Percentiles rank a stretch among this genome's conserved stretches.
These are phyloP conservation scores for Chaitophorus viminalis DNA, from an alignment of 2,888 invertebrate species.

Conservation along the genomic window DNA sequence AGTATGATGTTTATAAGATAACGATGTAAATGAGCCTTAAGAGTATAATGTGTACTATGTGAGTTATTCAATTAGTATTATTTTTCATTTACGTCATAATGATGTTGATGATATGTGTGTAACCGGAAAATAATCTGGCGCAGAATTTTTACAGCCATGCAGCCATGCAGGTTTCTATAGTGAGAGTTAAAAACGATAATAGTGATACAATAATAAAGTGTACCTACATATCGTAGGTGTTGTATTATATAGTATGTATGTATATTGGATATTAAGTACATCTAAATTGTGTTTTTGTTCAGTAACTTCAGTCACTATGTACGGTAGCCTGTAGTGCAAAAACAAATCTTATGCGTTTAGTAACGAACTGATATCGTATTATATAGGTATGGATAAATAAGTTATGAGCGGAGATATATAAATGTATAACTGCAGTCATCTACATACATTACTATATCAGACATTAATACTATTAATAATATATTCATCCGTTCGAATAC, in stretches of 20 bases:
- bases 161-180: too few species aligned
- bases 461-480: not conserved
- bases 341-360: not conserved
- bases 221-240: too few species aligned
- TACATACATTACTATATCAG: not conserved
- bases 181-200: not conserved
- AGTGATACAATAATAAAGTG: not conserved
- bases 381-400: not conserved
- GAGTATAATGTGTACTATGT: too few species aligned
- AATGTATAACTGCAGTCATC: not conserved
- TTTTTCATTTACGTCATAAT: not conserved
- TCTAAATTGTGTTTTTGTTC: not conserved
- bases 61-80: not conserved
- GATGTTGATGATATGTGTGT: too few species aligned
- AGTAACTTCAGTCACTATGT: not conserved
- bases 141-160: not conserved
- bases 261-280: too few species aligned
- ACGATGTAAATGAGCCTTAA: not conserved
- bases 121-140: not conserved
- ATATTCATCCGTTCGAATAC: slow-evolving; percentile 1
- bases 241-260: too few species aligned
- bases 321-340: not conserved
- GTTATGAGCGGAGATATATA: too few species aligned
- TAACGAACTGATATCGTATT: not conserved
- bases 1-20: not conserved